These are phyloP conservation scores for Scaptomyza polygonia DNA, from an alignment of 2,888 invertebrate genomes.

Conservation along the genomic window DNA sequence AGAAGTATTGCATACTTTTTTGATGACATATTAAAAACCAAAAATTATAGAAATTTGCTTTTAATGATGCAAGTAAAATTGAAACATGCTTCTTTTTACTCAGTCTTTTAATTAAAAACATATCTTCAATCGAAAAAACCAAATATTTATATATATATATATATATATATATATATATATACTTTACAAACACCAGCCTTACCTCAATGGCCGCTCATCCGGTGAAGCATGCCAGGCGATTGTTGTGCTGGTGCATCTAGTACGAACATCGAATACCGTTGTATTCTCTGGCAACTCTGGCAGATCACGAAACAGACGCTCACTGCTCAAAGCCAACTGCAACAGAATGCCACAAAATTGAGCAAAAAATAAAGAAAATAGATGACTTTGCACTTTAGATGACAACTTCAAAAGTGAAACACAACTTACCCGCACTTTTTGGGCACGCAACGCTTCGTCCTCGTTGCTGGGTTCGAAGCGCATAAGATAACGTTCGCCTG, in stretches of 20 bases:
- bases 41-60: too few relatives aligned
- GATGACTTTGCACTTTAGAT: slow-evolving; percentile 1
- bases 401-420: not conserved
- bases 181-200: slow-evolving; percentile 1
- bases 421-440: slow-evolving; percentile 85
- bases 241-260: slow-evolving; percentile 85
- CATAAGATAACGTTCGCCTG: slow-evolving; percentile 85
- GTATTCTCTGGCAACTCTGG: slow-evolving; percentile 86
- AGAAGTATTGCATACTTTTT: too few relatives aligned
- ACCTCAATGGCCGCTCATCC: slow-evolving; percentile 84
- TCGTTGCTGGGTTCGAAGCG: slow-evolving; percentile 85
- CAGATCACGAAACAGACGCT: slow-evolving; percentile 84
- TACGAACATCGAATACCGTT: slow-evolving; percentile 85
- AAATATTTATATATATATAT: not conserved
- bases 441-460: slow-evolving; percentile 85
- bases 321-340: slow-evolving; percentile 85
- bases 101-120: too few relatives aligned
- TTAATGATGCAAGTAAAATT: too few relatives aligned
- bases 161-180: not conserved
- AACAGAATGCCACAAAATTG: not conserved
- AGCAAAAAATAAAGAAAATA: too few relatives aligned
- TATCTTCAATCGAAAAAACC: too few relatives aligned
- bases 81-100: too few relatives aligned
- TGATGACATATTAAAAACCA: too few relatives aligned
- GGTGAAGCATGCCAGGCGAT: slow-evolving; percentile 87